Evolutionary conservation across 2,888 invertebrate genomes (phyloP).

Genomic region (Parnassius glacialis): DNA sequence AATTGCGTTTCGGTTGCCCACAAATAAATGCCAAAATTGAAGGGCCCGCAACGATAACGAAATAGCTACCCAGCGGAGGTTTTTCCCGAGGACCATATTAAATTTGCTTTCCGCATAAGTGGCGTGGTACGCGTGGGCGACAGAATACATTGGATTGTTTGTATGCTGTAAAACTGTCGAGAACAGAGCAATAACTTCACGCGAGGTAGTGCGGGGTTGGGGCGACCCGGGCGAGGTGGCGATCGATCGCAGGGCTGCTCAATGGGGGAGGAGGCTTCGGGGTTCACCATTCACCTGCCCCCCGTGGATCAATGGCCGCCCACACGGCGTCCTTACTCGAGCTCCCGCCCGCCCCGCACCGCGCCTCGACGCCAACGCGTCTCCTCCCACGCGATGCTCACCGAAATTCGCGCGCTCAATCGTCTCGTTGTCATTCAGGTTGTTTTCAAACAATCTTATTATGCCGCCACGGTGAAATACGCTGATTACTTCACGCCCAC

Average conservation of each 20-base stretch:
- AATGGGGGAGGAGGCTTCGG: conserved; percentile 59
- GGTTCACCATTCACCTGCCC: conserved; percentile 73
- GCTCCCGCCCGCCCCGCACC: conserved; percentile 34
- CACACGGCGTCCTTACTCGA: conserved; percentile 56
- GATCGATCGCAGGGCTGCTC: conserved; percentile 62
- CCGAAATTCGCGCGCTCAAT: conserved; percentile 33
- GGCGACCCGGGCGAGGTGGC: conserved; percentile 42
- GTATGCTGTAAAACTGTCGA: conserved; percentile 19
- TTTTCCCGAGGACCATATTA: conserved; percentile 15
- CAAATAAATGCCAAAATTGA: conserved; percentile 7
- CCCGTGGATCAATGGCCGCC: conserved; percentile 76
- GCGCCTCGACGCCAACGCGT: conserved; percentile 51
- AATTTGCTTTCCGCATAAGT: conserved; percentile 22
- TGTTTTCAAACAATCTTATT: conserved; percentile 61
- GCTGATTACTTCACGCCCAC: conserved; percentile 1
- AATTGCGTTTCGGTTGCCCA: conserved; percentile 22
- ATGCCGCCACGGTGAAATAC: conserved; percentile 24
- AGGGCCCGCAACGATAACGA: conserved; percentile 18
- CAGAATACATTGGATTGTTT: conserved; percentile 18
- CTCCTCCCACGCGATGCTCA: conserved; percentile 66
- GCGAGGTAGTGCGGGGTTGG: conserved; percentile 33
- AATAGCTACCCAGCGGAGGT: not conserved
- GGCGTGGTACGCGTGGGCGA: conserved; percentile 23
- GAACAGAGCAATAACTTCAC: conserved; percentile 21
- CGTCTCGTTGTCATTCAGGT: conserved; percentile 12